Evolutionary conservation across 2,113 vertebrate species (phyloP), one percentile per base, ranked within the genome.

Genomic region (Siphamia tubifer): DNA sequence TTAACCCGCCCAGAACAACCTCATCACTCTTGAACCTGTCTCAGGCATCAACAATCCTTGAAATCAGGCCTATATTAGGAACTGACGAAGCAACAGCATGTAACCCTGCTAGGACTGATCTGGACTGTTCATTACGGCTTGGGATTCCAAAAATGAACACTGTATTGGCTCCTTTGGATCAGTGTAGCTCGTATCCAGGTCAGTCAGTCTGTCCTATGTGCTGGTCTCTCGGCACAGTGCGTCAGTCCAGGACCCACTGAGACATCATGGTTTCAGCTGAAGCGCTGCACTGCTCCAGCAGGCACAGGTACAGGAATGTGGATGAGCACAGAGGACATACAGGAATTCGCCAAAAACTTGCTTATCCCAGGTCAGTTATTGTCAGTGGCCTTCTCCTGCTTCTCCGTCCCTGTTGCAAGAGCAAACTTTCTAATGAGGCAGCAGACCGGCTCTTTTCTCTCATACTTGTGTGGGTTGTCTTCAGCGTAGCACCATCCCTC

Each of bases 141-240:
- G n/a, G 39, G 61, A 64, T 79, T 71, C 44, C 60, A n/a, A 35
- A 68, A 81, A 79, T 69, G 62, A 81, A 67, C 64, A 34, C 49
- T 42, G 34, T 35, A 40, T 67, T 48, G 54, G 56, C 71, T 43
- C 61, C 55, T 63, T 20, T 1, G 1, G 31, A 54, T 65, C 55
- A 5, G 28, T 68, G 79, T 60, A 78, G 82, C 57, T 72, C 39
- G 24, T 82, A 90, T 90, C 70, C 85, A 89, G 90, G 89, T 91
- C 89, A 90, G 80, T 54, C 66, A 3, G 71, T 57, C 23, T 43
- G 78, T 89, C 77, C 82, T 77, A 77, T 58, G 71, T 53, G 76
- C 49, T 15, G 16, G 77, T 72, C 63, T 52, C 76, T 69, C 23
- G 57, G 49, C 74, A 55, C 70, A 61, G 72, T 31, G 72, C 73